These are phyloP conservation scores for Forbesichthys agassizii DNA, from an alignment of 2,113 vertebrate genomes.

Conservation along the genomic window DNA sequence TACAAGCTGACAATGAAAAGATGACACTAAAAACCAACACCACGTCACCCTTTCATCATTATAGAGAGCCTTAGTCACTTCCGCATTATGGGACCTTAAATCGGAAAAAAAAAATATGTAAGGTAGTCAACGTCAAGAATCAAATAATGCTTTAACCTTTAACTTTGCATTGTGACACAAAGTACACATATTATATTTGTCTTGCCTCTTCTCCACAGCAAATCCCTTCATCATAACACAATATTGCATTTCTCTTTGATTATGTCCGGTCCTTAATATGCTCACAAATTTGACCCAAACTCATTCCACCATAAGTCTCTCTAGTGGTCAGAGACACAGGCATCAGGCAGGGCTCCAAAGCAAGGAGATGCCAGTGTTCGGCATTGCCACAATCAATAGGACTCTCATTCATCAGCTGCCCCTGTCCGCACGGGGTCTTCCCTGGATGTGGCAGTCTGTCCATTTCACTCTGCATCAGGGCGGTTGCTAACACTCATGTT, in stretches of 20 bases:
- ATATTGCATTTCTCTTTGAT: neutral
- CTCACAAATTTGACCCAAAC: neutral
- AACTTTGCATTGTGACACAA: no score
- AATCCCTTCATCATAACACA: neutral
- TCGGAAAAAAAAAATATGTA: no score
- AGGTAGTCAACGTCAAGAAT: no score
- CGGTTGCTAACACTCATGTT: no score
- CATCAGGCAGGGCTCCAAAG: constrained; percentile 44
- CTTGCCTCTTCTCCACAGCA: neutral
- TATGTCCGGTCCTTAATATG: constrained; percentile 15
- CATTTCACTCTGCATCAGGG: neutral
- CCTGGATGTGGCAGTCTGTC: neutral
- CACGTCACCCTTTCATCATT: no score
- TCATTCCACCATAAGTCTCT: constrained; percentile 20
- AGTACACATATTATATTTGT: no score
- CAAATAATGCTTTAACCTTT: no score
- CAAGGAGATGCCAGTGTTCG: no score
- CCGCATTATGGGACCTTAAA: no score
- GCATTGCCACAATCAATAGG: constrained; percentile 55
- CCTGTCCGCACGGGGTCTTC: constrained; percentile 35
- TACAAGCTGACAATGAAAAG: no score
- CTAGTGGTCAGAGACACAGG: constrained; percentile 29
- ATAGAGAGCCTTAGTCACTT: no score
- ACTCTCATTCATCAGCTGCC: constrained; percentile 56
- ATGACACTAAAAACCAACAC: no score